Evolutionary conservation across 1,140 invertebrate species (phyloP).

Genomic region (Drosophila seguyi): DNA sequence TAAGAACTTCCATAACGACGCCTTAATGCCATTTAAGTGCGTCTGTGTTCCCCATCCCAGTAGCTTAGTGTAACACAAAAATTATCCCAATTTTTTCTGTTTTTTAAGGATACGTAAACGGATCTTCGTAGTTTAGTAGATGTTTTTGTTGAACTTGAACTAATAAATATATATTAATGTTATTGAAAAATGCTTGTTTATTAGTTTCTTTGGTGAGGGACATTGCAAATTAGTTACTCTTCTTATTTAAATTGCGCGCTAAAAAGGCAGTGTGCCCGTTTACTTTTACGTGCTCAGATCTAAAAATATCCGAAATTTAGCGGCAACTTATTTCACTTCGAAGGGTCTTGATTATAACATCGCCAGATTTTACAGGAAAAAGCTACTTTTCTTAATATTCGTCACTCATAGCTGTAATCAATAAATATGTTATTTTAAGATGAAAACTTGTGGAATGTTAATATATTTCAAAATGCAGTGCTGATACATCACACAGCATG

Average conservation of each 20-base stretch:
- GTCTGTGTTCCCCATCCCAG: conserved; percentile 39
- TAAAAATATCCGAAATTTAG: too few relatives aligned
- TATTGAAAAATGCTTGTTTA: neutral
- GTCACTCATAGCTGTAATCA: too few relatives aligned
- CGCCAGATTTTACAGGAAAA: too few relatives aligned
- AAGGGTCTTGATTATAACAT: too few relatives aligned
- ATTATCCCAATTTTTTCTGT: conserved; percentile 14
- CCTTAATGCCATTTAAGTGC: conserved; percentile 53
- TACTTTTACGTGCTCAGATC: too few relatives aligned
- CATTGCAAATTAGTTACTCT: neutral
- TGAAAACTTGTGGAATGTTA: too few relatives aligned
- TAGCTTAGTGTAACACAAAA: conserved; percentile 43
- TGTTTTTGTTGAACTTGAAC: conserved; percentile 36
- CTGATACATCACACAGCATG: neutral
- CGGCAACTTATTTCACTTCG: too few relatives aligned
- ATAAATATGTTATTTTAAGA: too few relatives aligned
- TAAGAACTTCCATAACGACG: conserved; percentile 67
- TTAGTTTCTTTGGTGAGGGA: too few relatives aligned
- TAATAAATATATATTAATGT: conserved; percentile 18
- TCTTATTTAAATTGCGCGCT: neutral
- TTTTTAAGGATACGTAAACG: conserved; percentile 6
- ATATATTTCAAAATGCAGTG: neutral
- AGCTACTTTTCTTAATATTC: too few relatives aligned
- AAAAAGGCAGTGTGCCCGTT: neutral
- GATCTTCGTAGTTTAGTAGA: conserved; percentile 32